Base-by-base conservation (phyloP, 2,113 vertebrate species). In the Prunella himalayana region DNA sequence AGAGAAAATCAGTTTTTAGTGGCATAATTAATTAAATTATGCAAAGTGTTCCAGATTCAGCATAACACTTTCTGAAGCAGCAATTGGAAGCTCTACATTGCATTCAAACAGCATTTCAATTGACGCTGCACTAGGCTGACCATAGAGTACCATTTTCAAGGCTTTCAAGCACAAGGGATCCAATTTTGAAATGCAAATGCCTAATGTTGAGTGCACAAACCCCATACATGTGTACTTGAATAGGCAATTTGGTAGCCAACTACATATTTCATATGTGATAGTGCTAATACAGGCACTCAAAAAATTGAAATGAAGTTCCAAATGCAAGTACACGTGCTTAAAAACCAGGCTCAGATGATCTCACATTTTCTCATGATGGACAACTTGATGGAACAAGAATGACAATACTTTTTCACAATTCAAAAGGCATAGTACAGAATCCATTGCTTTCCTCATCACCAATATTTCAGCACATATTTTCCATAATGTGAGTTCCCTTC, bases 1-100 rank as follows among this genome's bases (percentile, higher is more conserved):
- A 97, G 82, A 77, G 95, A 88, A 96, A 96, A 95, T 86, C 69
- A 95, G 91, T 31, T 95, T 98, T 98, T 96, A 94, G 85, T 92
- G 61, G 77, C 87, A 95, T 86, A 97, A 94, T 97, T 97, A 95
- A 94, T 97, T 94, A 96, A 95, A 96, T 96, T 95, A 95, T 96
- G 97, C 96, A 96, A 95, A 97, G 89, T 94, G 70, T 95, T 94
- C 91, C 82, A 93, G 89, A 94, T 93, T 94, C 94, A 96, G 69
- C 79, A 61, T 73, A 92, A 82, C 88, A 77, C 50, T 92, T 94
- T 94, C 91, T 71, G 87, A 97, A 96, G 60, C 82, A 90, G 94
- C 86, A 61, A 85, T 27, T 69, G 83, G 76, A 96, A 88, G 66
- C 86, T 70, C 66, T 57, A 91, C 73, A 87, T 86, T 92, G 87